Base-by-base conservation (phyloP, 2,113 vertebrate genomes). In the Phrynosoma blainvillii region DNA sequence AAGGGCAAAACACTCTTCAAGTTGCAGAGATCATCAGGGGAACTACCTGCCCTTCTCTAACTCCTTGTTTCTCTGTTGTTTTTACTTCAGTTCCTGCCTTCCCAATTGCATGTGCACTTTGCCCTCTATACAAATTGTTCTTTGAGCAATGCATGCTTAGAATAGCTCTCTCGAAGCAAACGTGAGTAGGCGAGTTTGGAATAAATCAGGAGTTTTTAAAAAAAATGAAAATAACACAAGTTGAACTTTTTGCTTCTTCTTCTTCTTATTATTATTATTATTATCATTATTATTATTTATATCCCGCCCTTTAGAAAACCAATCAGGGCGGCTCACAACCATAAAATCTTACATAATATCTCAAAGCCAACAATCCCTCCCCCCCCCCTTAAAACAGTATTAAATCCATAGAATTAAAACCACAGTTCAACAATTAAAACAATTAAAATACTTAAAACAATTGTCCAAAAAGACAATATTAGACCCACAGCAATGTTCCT, bases 161-260 rank as follows among this genome's bases (percentile, higher is more conserved):
- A 71, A 87, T 78, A 75, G 78, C 20, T 59, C 86, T 54, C 79
- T 65, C 86, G 54, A 82, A 87, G 59, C 87, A 68, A 90, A 78
- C 42, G 0, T 7, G 30, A 89, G 52, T 84, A 30, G 73, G 70
- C 13, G 76, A 30, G 20, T 82, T 84, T 27, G 20, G 59, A 84
- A 77, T 88, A 66, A 84, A 62, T 59, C 87, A 88, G 40, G 65
- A 36, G 77, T 87, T 86, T 7, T 71, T 78, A 42, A 42, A 40
- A 56, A 88, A 16, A 74, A 59, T 82, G 23, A 85, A 77, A 36
- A 89, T 65, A 59, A 59, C 4, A 62, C 36, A 90, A 56, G 32
- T 89, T 0, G 84, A 84, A 73, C 80, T 42, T 42, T 76, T 87
- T 86, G 18, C 27, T 74, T n/a, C n/a, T n/a, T n/a, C n/a, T n/a